Evolutionary conservation across 2,888 invertebrate species (phyloP).

Genomic region (Hermaeophaga mercurialis): DNA sequence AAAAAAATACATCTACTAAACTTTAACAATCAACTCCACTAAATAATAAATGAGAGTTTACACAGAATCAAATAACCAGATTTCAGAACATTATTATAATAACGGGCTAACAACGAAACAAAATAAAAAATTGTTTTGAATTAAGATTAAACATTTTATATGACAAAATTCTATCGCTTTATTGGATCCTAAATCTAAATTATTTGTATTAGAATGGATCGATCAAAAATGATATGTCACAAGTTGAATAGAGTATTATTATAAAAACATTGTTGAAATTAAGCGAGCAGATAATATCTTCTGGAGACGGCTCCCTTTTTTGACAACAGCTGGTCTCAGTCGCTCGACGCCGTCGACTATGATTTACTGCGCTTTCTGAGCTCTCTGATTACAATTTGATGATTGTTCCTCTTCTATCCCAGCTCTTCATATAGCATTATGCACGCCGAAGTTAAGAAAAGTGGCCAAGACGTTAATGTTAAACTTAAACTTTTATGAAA

Average conservation of each 20-base stretch:
- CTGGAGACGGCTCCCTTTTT: conserved; percentile 34
- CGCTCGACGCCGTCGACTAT: conserved; percentile 45
- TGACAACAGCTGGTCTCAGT: conserved; percentile 53
- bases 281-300: conserved; percentile 49
- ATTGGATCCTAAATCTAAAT: no score
- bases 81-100: no score
- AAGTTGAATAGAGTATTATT: conserved; percentile 26
- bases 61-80: no score
- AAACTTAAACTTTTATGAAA: conserved; percentile 53
- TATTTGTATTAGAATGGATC: no score
- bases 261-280: conserved; percentile 38
- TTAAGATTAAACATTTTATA: no score
- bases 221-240: conserved; percentile 20
- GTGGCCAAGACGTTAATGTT: conserved; percentile 53
- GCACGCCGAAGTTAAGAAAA: conserved; percentile 53
- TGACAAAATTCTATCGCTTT: no score
- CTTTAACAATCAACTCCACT: no score
- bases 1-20: no score
- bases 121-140: no score
- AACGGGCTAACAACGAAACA: no score
- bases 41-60: no score
- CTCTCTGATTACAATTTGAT: conserved; percentile 59
- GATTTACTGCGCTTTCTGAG: conserved; percentile 57
- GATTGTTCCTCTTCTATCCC: conserved; percentile 54
- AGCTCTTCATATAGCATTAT: conserved; percentile 51